Conservation (phyloP, 1,140 invertebrate species). For the Acromyrmex echinatior region DNA sequence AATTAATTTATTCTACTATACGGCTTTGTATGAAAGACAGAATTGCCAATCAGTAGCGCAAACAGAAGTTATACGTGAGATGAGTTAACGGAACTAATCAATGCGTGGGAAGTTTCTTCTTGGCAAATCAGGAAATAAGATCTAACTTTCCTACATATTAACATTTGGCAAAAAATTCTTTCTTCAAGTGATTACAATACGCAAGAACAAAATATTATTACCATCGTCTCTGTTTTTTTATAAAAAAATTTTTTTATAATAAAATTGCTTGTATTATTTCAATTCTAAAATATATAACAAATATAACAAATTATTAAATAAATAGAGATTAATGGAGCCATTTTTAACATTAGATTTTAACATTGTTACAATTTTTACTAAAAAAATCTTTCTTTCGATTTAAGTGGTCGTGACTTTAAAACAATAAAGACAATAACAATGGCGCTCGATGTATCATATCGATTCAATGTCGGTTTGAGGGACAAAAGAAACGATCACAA, state of each 20-base stretch:
- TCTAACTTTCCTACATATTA: neutral
- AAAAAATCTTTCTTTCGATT: neutral
- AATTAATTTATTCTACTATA: conserved; percentile 73
- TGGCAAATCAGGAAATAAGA: conserved; percentile 41
- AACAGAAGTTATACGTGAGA: conserved; percentile 71
- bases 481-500: conserved; percentile 63
- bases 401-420: neutral
- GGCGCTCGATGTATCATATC: neutral
- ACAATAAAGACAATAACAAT: neutral
- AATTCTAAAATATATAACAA: neutral
- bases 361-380: neutral
- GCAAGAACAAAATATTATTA: neutral
- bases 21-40: conserved; percentile 52
- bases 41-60: conserved; percentile 71
- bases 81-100: conserved; percentile 61
- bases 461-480: conserved; percentile 22
- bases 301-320: neutral
- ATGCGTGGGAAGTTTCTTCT: conserved; percentile 51
- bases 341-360: neutral
- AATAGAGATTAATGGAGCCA: neutral
- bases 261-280: neutral
- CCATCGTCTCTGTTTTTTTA: neutral
- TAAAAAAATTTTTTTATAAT: neutral
- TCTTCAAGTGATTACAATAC: neutral
- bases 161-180: neutral